Evolutionary conservation across 2,113 vertebrate genomes (phyloP), one percentile per base, ranked within the genome.

Genomic region (Pituophis catenifer): DNA sequence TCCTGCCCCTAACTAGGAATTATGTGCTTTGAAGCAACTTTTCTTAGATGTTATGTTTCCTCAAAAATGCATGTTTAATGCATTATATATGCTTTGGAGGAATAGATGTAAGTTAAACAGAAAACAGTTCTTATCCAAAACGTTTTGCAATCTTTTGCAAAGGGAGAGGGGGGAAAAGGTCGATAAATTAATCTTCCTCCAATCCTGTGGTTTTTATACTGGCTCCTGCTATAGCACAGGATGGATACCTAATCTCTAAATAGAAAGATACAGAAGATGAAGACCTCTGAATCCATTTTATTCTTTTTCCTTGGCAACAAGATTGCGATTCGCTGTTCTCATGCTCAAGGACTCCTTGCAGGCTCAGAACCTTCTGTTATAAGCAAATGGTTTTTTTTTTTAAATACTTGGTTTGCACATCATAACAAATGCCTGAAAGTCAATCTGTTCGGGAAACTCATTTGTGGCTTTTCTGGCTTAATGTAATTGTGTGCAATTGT

Each of bases 301-400:
- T 70, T 55, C 53, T 48, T 48, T 54, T 38, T 8, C 88, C 88
- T 90, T 93, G 88, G 89, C 89, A 93, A 93, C 92, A 85, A 55
- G 88, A 44, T 65, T 92, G n/a, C 3, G 24, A 57, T 48, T 57
- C 3, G 17, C 15, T 57, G 33, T 81, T 81, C 53, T 89, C 38
- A 29, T 92, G 65, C 33, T 70, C 11, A 92, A 33, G 38, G 29
- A 9, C 10, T 75, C 52, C 62, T 26, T 89, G 87, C 52, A 13
- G 87, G 9, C 62, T 17, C 44, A 17, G 23, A 62, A 23, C 38
- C 55, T 89, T 52, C 59, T 88, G 21, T 53, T n/a, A 11, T 65
- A 58, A 88, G 85, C 53, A 91, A 48, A 86, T 59, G 55, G 2
- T 38, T 44, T 65, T 92, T 70, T 70, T 44, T 65, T 92, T 70